Evolutionary conservation across 2,888 invertebrate genomes (phyloP).

Genomic region (Megamerina dolium): DNA sequence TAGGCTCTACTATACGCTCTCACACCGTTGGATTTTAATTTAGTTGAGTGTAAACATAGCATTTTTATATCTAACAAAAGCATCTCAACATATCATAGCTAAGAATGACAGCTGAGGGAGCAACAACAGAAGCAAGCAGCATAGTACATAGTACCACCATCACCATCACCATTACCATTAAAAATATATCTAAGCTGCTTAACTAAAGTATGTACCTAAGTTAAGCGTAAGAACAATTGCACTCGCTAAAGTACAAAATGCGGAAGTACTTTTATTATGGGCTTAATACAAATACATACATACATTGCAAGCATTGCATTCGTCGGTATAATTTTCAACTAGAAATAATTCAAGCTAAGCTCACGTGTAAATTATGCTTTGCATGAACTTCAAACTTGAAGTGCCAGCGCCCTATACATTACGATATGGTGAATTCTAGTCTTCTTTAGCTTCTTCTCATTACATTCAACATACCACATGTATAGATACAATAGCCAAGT

Average conservation of each 20-base stretch:
- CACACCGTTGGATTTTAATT: too few relatives aligned
- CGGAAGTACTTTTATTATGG: background rate
- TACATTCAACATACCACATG: too few relatives aligned
- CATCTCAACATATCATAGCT: too few relatives aligned
- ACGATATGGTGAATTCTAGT: too few relatives aligned
- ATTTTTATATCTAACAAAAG: too few relatives aligned
- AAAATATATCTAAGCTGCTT: constrained; percentile 11
- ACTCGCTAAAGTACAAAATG: background rate
- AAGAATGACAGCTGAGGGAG: too few relatives aligned
- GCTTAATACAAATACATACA: background rate
- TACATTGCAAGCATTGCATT: background rate
- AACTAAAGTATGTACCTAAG: constrained; percentile 4
- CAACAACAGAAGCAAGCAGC: too few relatives aligned
- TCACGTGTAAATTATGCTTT: constrained; percentile 19
- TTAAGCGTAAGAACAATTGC: background rate
- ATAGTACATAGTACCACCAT: too few relatives aligned
- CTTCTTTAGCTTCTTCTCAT: too few relatives aligned
- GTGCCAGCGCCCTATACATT: constrained; percentile 8
- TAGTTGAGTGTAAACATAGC: constrained; percentile 8
- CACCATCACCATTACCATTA: too few relatives aligned
- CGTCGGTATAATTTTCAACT: background rate
- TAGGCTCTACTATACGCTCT: too few relatives aligned
- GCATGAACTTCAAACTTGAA: constrained; percentile 24
- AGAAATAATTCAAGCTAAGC: constrained; percentile 10
- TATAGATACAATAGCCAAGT: too few relatives aligned